A percentile compares a stretch with the other conserved stretches of the same genome.
These are phyloP conservation scores for Pyrrhura leucotis DNA, from an alignment of 2,797 vertebrate genomes.

Conservation along the genomic window DNA sequence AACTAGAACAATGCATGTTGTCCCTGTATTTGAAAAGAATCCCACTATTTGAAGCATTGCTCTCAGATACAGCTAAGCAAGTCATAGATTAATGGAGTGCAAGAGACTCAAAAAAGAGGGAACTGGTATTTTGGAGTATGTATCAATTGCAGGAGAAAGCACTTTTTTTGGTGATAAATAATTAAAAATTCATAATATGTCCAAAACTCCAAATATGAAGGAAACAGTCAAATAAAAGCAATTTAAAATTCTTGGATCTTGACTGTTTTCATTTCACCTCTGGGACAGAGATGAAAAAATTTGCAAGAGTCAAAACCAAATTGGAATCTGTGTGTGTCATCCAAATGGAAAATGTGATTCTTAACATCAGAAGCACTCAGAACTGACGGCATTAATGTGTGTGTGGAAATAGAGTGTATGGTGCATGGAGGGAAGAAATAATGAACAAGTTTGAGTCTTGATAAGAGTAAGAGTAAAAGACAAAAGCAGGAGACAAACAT, in stretches of 20 bases:
- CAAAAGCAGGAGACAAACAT: not conserved
- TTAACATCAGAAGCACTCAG: not conserved
- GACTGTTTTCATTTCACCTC: not conserved
- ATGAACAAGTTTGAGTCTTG: not conserved
- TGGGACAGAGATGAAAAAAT: not conserved
- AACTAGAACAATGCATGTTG: not conserved
- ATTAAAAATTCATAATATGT: not conserved
- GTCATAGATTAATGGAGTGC: not conserved
- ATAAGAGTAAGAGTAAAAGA: not conserved
- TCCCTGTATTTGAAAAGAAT: not conserved
- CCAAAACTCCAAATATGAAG: not conserved
- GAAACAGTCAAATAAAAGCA: slow-evolving; percentile 9
- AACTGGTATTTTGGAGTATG: not conserved
- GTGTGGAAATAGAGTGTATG: not conserved
- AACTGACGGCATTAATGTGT: not conserved
- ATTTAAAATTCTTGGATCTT: not conserved
- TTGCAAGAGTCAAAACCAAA: not conserved
- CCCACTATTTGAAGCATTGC: not conserved
- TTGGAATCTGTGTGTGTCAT: not conserved
- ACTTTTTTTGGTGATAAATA: not conserved
- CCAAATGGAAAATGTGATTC: not conserved
- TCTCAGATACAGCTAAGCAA: slow-evolving; percentile 4
- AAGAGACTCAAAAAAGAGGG: not conserved
- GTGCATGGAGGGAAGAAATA: not conserved
- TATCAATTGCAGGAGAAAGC: slow-evolving; percentile 11